Conservation (phyloP, 2,113 vertebrate species). For the Pampusana beccarii region DNA sequence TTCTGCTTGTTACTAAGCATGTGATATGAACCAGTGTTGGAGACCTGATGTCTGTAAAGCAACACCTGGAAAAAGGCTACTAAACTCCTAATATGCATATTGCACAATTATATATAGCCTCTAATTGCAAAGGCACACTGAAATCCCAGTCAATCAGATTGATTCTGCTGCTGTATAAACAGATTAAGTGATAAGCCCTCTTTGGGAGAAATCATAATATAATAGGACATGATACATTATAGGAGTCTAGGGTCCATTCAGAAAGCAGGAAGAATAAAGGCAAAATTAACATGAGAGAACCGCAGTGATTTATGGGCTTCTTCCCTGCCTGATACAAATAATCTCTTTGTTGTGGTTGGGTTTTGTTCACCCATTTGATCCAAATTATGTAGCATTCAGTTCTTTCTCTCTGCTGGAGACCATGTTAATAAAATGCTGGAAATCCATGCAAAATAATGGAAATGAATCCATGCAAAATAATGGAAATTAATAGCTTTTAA, state of each 20-base stretch:
- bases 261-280: background rate
- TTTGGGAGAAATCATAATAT: background rate
- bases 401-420: background rate
- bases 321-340: background rate
- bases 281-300: conserved; percentile 5
- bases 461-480: background rate
- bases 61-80: background rate
- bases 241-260: background rate
- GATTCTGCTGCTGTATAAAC: conserved; percentile 11
- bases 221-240: background rate
- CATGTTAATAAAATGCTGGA: background rate
- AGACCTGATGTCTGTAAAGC: background rate
- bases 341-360: background rate
- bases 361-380: background rate
- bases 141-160: conserved; percentile 1
- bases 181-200: background rate
- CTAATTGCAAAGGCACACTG: background rate
- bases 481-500: background rate
- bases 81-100: background rate
- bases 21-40: background rate
- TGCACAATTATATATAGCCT: background rate
- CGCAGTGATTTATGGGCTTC: background rate
- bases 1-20: background rate
- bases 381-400: background rate
- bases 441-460: background rate